Percentiles rank a stretch among this genome's conserved stretches.
Evolutionary conservation across 2,888 invertebrate species (phyloP).

Genomic region (Synergus umbraculus): DNA sequence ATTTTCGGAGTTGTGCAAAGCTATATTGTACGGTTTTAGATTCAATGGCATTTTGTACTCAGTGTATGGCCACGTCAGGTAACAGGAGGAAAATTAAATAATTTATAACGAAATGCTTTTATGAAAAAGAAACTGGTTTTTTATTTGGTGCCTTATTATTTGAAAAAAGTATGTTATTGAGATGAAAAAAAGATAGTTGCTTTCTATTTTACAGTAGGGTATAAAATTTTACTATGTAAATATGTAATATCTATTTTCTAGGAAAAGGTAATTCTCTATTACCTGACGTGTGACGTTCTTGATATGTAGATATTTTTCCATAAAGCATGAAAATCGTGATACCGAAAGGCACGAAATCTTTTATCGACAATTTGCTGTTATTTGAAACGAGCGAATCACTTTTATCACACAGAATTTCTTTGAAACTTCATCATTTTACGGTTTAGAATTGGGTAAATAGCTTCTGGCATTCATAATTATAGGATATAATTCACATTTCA

Average conservation of each 20-base stretch:
- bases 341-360: constrained; percentile 62
- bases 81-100: background rate
- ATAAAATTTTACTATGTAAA: constrained; percentile 3
- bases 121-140: background rate
- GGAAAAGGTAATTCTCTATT: constrained; percentile 14
- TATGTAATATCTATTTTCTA: background rate
- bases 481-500: background rate
- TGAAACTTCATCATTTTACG: background rate
- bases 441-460: background rate
- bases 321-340: constrained; percentile 67
- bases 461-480: background rate
- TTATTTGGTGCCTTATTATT: background rate
- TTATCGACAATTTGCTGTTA: constrained; percentile 28
- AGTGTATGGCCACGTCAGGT: background rate
- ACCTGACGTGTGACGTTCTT: constrained; percentile 54
- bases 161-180: background rate
- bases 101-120: background rate
- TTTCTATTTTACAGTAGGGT: background rate
- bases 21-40: no score
- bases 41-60: background rate
- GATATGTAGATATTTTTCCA: constrained; percentile 56
- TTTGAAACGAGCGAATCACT: constrained; percentile 29
- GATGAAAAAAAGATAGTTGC: background rate
- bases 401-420: background rate
- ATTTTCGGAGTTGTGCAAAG: no score